Evolutionary conservation across 23 tunicate species (phyloP).

Genomic region (Halocynthia roretzi): DNA sequence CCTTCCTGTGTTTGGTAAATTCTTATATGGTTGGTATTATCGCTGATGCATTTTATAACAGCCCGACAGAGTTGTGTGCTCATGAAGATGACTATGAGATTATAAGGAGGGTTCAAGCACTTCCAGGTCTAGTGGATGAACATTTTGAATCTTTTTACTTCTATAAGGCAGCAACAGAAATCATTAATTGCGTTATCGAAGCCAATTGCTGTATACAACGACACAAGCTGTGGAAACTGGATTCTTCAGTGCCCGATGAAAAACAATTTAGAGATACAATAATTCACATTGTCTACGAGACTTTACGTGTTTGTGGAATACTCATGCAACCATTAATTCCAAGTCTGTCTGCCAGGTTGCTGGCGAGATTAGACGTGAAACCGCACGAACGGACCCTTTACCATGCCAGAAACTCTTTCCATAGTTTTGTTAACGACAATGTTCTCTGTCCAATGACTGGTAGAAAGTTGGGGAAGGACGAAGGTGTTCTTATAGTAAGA

Average conservation of each 20-base stretch:
- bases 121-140: constrained; percentile 44
- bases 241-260: constrained; percentile 18
- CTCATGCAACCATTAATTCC: constrained; percentile 69
- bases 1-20: no score
- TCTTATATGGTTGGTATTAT: no score
- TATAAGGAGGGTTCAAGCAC: constrained; percentile 26
- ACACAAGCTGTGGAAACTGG: constrained; percentile 42
- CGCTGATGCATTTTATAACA: no score
- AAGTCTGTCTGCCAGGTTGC: constrained; percentile 19
- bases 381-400: constrained; percentile 16
- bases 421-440: background rate
- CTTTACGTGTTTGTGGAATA: constrained; percentile 70
- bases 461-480: constrained; percentile 5
- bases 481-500: background rate
- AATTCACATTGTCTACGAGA: constrained; percentile 62
- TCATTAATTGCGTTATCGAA: constrained; percentile 39
- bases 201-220: constrained; percentile 50
- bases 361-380: constrained; percentile 31
- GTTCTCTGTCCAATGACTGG: constrained; percentile 11
- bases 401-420: constrained; percentile 42
- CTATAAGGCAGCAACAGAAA: constrained; percentile 25
- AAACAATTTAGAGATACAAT: constrained; percentile 23
- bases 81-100: constrained; percentile 17
- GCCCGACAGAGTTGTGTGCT: background rate
- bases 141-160: constrained; percentile 33